phyloP scores from a whole-genome alignment of 2,113 vertebrate species.

The Pygoscelis antarcticus region DNA sequence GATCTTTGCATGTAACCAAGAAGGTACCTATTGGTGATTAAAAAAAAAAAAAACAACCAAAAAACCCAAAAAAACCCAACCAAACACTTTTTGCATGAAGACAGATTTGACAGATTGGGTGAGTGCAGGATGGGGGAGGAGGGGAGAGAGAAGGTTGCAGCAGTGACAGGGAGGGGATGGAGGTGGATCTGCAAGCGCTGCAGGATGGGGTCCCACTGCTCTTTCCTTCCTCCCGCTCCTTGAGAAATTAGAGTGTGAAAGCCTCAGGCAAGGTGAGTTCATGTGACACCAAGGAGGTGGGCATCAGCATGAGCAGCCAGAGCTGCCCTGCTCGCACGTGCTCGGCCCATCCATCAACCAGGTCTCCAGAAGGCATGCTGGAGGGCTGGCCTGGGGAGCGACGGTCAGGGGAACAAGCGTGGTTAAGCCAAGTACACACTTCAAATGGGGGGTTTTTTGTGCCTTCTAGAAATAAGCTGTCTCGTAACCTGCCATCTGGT shows the following conservation, averaged over 20 bases:
- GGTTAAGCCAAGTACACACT: neutral
- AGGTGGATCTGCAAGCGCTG: neutral
- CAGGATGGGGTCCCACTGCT: neutral
- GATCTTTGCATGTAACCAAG: neutral
- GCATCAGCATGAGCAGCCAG: neutral
- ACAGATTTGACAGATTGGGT: neutral
- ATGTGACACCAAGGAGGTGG: neutral
- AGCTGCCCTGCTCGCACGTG: accelerated
- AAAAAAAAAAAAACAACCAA: neutral
- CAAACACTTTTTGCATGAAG: neutral
- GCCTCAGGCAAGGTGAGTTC: neutral
- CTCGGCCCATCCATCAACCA: accelerated
- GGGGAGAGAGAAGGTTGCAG: neutral
- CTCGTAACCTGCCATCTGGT: neutral
- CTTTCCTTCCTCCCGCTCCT: neutral
- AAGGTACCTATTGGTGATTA: neutral
- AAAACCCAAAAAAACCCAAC: neutral
- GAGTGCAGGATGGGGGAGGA: neutral
- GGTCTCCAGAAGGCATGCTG: neutral
- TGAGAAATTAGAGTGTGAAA: neutral
- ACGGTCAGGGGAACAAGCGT: neutral
- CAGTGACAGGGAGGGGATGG: neutral
- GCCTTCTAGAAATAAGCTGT: neutral
- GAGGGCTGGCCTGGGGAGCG: neutral
- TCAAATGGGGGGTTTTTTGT: neutral